phyloP scores from a whole-genome alignment of 2,888 invertebrate species.

The Drosophila siamana region DNA sequence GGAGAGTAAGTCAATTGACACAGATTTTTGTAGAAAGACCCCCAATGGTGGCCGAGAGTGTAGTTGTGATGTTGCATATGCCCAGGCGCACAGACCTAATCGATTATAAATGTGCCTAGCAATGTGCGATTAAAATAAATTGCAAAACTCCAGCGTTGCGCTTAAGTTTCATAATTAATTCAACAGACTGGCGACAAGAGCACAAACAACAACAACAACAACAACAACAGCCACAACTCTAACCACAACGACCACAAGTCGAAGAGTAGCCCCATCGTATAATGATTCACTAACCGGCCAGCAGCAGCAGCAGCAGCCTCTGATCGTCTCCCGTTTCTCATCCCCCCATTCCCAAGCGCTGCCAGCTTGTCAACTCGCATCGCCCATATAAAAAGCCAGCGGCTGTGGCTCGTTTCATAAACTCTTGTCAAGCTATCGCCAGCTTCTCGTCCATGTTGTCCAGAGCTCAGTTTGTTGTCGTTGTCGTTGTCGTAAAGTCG shows the following conservation, averaged over 20 bases:
- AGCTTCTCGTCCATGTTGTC: slow-evolving; percentile 53
- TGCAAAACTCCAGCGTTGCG: slow-evolving; percentile 67
- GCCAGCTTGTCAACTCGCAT: slow-evolving; percentile 68
- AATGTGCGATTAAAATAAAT: slow-evolving; percentile 83
- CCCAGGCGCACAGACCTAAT: slow-evolving; percentile 56
- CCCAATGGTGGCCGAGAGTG: slow-evolving; percentile 1
- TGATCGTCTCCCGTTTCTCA: slow-evolving; percentile 33
- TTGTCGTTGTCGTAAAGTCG: slow-evolving; percentile 69
- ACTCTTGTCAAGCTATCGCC: slow-evolving; percentile 78
- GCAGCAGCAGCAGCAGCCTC: slow-evolving; percentile 9
- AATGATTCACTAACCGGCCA: slow-evolving; percentile 77
- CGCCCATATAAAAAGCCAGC: slow-evolving; percentile 67
- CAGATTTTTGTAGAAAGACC: slow-evolving; percentile 16
- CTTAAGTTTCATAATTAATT: slow-evolving; percentile 82
- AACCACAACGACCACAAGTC: slow-evolving; percentile 33
- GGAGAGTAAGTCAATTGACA: slow-evolving; percentile 10
- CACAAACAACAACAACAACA: slow-evolving; percentile 13
- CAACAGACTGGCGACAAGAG: slow-evolving; percentile 49
- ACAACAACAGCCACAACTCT: slow-evolving; percentile 22
- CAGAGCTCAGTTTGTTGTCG: slow-evolving; percentile 26
- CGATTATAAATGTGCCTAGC: slow-evolving; percentile 81
- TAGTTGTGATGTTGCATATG: slow-evolving; percentile 33
- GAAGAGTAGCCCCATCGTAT: slow-evolving; percentile 49
- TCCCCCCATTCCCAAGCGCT: slow-evolving; percentile 4
- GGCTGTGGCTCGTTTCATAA: slow-evolving; percentile 77